Percentiles rank a stretch among this genome's conserved stretches.
These are phyloP conservation scores for Notarius quadriscutis DNA, from an alignment of 2,113 vertebrate species.

Conservation along the genomic window DNA sequence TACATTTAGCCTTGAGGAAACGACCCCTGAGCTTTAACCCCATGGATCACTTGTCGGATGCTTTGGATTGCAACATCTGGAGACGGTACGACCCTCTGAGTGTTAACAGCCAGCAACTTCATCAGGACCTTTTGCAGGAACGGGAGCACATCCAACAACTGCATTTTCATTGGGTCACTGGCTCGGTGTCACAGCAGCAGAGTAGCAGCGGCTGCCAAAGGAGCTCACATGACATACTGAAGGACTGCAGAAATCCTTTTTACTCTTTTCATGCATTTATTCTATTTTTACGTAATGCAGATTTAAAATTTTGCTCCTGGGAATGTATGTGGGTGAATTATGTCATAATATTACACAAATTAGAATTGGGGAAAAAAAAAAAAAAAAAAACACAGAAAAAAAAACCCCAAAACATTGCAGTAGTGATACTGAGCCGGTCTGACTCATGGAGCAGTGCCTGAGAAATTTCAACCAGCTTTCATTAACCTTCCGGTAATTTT, in stretches of 20 bases:
- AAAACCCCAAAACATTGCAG: background rate
- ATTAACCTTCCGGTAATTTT: background rate
- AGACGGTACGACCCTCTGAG: background rate
- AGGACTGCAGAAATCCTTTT: background rate
- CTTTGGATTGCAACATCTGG: background rate
- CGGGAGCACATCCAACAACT: conserved; percentile 23
- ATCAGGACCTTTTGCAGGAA: conserved; percentile 1
- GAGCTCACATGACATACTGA: background rate
- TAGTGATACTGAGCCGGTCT: background rate
- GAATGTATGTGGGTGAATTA: background rate
- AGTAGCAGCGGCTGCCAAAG: background rate
- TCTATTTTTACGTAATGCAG: background rate
- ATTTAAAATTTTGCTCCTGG: background rate
- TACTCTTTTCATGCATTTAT: background rate
- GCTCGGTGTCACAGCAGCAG: background rate
- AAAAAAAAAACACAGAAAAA: background rate
- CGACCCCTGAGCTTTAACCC: background rate
- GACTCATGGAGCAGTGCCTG: background rate
- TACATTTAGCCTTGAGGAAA: background rate
- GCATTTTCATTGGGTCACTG: conserved; percentile 28
- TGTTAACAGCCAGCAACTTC: background rate
- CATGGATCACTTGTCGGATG: background rate
- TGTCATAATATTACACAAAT: background rate
- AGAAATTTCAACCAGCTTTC: background rate
- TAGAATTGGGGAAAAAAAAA: background rate